Evolutionary conservation across 1,140 invertebrate genomes (phyloP).

Genomic region (Melitaea cinxia): DNA sequence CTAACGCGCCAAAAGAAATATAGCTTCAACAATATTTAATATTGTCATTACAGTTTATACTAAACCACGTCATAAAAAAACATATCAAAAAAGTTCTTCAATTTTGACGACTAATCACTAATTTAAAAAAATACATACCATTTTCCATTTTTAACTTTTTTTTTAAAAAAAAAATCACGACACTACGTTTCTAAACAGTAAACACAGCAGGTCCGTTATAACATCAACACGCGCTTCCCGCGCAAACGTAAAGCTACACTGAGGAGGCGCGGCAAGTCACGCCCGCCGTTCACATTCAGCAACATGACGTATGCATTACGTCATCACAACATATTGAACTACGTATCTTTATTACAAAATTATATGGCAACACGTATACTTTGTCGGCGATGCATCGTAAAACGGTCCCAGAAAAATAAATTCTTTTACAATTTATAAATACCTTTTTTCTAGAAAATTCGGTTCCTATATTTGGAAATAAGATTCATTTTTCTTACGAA

Average conservation of each 20-base stretch:
- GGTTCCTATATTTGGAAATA: no score
- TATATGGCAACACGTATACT: conserved; percentile 1
- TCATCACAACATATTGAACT: conserved; percentile 32
- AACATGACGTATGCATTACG: conserved; percentile 41
- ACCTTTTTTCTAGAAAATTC: no score
- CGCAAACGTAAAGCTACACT: conserved; percentile 45
- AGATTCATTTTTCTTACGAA: no score
- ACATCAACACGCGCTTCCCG: conserved; percentile 36
- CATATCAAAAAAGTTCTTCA: no score
- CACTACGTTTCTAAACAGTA: neutral
- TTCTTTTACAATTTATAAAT: no score
- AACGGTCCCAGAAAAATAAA: conserved; percentile 9
- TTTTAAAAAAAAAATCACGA: neutral
- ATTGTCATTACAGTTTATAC: no score
- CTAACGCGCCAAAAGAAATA: no score
- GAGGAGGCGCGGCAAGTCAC: conserved; percentile 61
- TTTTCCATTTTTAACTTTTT: neutral
- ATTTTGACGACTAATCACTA: neutral
- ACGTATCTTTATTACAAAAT: conserved; percentile 25
- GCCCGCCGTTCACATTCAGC: conserved; percentile 48
- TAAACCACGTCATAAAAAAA: no score
- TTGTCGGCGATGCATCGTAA: neutral
- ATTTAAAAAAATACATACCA: neutral
- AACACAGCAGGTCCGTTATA: neutral
- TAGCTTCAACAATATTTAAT: no score